A percentile compares a stretch with the other conserved stretches of the same genome.
Evolutionary conservation across 2,797 vertebrate species (phyloP).

Genomic region (Neosilurus hyrtlii): DNA sequence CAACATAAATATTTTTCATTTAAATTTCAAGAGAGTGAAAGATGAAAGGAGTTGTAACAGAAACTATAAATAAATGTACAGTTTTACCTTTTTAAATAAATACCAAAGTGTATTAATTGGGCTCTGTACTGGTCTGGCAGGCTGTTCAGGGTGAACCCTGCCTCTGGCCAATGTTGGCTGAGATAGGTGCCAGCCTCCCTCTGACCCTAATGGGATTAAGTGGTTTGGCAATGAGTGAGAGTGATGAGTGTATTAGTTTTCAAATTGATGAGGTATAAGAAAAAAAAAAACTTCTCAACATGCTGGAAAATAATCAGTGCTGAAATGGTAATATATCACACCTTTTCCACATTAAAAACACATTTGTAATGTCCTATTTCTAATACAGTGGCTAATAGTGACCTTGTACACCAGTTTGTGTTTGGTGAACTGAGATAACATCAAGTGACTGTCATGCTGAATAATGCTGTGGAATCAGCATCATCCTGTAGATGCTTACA

Average conservation of each 20-base stretch:
- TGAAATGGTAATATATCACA: not conserved
- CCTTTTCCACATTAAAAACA: no score
- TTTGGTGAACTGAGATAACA: not conserved
- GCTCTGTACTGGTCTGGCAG: no score
- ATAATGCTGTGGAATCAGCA: not conserved
- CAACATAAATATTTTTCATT: not conserved
- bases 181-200: no score
- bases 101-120: no score
- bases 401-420: not conserved
- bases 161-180: no score
- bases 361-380: no score
- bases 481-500: not conserved
- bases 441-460: not conserved
- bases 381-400: not conserved
- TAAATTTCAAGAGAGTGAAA: not conserved
- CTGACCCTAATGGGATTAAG: no score
- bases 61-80: not conserved
- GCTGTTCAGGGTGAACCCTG: no score
- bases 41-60: not conserved
- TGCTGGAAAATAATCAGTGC: not conserved
- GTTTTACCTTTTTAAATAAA: not conserved
- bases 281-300: not conserved
- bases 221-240: no score
- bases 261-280: not conserved
- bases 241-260: no score